These are phyloP conservation scores for Noctua comes DNA, from an alignment of 2,888 invertebrate species.

Conservation along the genomic window DNA sequence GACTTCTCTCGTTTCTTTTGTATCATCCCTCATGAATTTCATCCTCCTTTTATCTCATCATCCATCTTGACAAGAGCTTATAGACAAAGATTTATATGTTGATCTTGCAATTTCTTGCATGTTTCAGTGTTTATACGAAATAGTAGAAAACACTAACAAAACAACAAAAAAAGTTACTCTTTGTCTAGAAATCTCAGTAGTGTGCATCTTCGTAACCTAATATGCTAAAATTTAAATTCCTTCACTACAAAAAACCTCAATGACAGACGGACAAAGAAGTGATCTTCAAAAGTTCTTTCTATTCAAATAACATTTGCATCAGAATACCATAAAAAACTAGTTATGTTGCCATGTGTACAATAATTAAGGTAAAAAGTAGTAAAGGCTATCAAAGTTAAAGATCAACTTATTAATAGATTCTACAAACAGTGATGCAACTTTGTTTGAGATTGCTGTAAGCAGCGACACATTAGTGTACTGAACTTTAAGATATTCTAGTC, in stretches of 20 bases:
- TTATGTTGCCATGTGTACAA: slow-evolving; percentile 35
- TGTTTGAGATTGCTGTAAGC: slow-evolving; percentile 11
- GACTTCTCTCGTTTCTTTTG: background rate
- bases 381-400: slow-evolving; percentile 35
- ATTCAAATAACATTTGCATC: background rate
- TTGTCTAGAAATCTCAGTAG: background rate
- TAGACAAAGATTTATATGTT: background rate
- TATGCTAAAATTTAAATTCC: background rate
- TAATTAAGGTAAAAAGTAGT: slow-evolving; percentile 22
- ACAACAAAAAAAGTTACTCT: background rate
- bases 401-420: slow-evolving; percentile 24
- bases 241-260: background rate
- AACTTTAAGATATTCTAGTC: background rate
- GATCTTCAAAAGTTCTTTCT: background rate
- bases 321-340: background rate
- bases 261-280: background rate
- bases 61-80: background rate
- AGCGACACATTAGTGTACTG: background rate
- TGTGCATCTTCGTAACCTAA: background rate
- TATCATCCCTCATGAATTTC: background rate
- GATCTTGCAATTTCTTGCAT: background rate
- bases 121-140: background rate
- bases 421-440: slow-evolving; percentile 42
- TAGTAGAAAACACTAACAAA: background rate
- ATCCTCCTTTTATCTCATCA: background rate